Conservation (phyloP, 2,797 vertebrate genomes). For the Fringilla coelebs region DNA sequence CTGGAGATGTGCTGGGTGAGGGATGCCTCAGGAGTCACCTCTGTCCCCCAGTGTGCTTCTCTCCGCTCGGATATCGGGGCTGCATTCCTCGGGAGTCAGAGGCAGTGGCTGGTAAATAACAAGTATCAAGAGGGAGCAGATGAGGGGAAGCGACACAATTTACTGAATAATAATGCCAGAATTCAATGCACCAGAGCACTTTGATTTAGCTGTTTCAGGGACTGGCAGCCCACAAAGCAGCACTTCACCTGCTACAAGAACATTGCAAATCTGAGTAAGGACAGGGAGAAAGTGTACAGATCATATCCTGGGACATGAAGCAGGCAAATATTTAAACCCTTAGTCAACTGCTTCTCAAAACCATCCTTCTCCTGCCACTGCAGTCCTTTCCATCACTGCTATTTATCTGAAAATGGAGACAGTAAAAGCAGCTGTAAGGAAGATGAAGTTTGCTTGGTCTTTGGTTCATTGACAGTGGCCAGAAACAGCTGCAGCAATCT, state of each 20-base stretch:
- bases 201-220: slow-evolving; percentile 44
- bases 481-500: not conserved
- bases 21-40: not conserved
- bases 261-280: slow-evolving; percentile 7
- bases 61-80: not conserved
- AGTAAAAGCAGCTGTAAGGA: not conserved
- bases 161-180: slow-evolving; percentile 33
- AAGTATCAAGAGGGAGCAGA: not conserved
- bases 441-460: not conserved
- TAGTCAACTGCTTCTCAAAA: not conserved
- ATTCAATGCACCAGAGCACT: slow-evolving; percentile 22
- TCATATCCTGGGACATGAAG: not conserved
- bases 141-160: not conserved
- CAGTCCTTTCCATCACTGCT: not conserved
- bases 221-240: slow-evolving; percentile 26
- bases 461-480: not conserved
- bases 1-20: not conserved
- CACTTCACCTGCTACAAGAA: slow-evolving; percentile 21
- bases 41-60: not conserved
- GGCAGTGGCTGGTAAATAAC: not conserved
- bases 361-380: not conserved
- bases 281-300: not conserved
- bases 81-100: not conserved
- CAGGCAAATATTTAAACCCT: slow-evolving; percentile 20
- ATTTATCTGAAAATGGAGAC: not conserved